Evolutionary conservation across 1,140 invertebrate species (phyloP), one percentile per base, ranked within the genome.

Genomic region (Calliopsis andreniformis): DNA sequence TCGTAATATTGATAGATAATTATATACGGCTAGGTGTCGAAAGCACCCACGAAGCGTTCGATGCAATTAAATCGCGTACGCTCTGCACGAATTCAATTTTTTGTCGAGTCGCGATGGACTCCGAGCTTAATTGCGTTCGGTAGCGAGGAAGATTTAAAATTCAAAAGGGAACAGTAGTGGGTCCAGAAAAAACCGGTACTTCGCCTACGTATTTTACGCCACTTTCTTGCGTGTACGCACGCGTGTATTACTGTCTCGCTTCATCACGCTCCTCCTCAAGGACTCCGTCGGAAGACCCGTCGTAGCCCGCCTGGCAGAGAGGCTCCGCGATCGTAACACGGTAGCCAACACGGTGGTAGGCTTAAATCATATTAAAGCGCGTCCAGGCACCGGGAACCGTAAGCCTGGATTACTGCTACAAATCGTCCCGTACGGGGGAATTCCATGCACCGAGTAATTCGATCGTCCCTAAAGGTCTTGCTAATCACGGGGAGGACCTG

Each of bases 351-450:
- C 55, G 75, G 72, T 79, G 79, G 73, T 85, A 64, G 70, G 82
- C 81, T 85, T 85, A 85, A 85, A 85, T 85, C 83, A 84, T 78
- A 84, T 85, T 85, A 85, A 85, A 85, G 75, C 83, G 70, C 67
- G 73, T 78, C 78, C 72, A 83, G 69, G 64, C 76, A 73, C 66
- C 72, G 51, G 47, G 64, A 69, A 55, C 53, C 45, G 59, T 85
- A 85, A 85, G 70, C 78, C 69, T 45, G 75, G 83, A 83, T 85
- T 81, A 85, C 55, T 70, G 66, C 76, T 70, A 56, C 75, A 63
- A 76, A 64, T 69, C 63, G 45, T 66, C 70, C 73, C 76, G 76
- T 64, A 39, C 66, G 43, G 56, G n/a, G 49, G 70, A 79, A 82
- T 82, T 83, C 49, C 76, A 62, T 49, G 55, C 49, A 28, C 59